These are phyloP conservation scores for Strigops habroptila DNA, from an alignment of 2,113 vertebrate species.

Conservation along the genomic window DNA sequence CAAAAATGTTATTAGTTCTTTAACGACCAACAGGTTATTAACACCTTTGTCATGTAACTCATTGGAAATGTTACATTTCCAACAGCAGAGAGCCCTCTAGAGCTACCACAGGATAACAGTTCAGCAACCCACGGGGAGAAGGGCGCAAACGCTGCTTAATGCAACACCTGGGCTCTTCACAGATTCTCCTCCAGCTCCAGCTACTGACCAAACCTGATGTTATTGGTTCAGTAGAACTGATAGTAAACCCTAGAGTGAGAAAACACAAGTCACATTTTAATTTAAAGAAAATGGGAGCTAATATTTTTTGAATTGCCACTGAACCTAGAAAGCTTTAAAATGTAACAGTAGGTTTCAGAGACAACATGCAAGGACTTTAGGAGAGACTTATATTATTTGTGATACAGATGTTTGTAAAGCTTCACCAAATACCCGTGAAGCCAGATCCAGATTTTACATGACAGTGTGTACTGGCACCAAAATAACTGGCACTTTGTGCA, in stretches of 20 bases:
- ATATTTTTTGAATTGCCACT: neutral
- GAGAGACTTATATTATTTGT: neutral
- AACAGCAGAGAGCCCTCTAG: conserved; percentile 67
- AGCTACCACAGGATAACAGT: conserved; percentile 35
- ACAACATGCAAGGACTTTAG: neutral
- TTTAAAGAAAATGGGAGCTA: neutral
- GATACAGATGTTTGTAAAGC: neutral
- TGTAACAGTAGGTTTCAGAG: neutral
- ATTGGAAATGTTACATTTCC: conserved; percentile 17
- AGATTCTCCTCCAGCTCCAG: neutral
- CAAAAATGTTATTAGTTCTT: neutral
- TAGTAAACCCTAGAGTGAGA: neutral
- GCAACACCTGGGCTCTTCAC: neutral
- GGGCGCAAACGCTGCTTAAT: neutral
- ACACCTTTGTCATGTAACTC: neutral
- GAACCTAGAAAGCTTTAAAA: neutral
- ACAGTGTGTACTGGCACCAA: neutral
- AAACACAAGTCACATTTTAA: neutral
- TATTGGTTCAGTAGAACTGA: neutral
- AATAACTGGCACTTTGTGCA: neutral
- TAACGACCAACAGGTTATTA: conserved; percentile 29
- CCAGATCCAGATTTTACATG: neutral
- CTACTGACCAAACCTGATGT: neutral
- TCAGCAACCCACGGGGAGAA: conserved; percentile 1
- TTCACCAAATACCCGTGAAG: neutral